Evolutionary conservation across 2,888 invertebrate species (phyloP), one percentile per base, ranked within the genome.

Genomic region (Andrena minutula): DNA sequence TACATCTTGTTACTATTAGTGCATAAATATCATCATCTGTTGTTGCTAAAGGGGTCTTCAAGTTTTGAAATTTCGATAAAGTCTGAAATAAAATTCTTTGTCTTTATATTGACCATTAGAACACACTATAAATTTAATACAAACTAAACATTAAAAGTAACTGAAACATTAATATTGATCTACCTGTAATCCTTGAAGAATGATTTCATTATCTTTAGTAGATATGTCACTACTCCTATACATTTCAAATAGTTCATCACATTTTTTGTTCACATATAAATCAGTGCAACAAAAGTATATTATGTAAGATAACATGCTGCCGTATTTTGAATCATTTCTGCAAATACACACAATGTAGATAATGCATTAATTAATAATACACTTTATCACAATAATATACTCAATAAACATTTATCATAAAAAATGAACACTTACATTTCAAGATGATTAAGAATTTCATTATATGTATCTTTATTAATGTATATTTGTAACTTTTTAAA

Each of bases 401-500:
- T 30, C 2, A 51, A 53, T 26, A 12, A 23, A 35, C 8, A 53
- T 30, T 35, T 23, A 10, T 23, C 4, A 69, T 41, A 53, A 8
- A 58, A 65, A 26, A 56, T 30, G 65, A 53, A 58, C 79, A 80
- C 75, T 75, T 78, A 87, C 84, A 26, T 35, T 60, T 73, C 70
- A 32, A 91, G 79, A 7, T 85, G 26, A 60, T 72, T 60, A 7
- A 85, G 53, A 56, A 94, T 82, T 63, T 89, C 85, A 30, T 79
- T 63, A 68, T 86, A 79, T 6, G 89, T 88, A 47, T 88, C 86
- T 61, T 87, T 78, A 71, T 89, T 86, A 47, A 92, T 75, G 51
- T 83, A 86, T 53, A 88, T 84, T 65, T 92, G 80, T 30, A 93
- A 81, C 23, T 78, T 79, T 81, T 89, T 88, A 26, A 94, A 83